Base-by-base conservation (phyloP, 2,888 invertebrate genomes). In the Pegoplata infirma region DNA sequence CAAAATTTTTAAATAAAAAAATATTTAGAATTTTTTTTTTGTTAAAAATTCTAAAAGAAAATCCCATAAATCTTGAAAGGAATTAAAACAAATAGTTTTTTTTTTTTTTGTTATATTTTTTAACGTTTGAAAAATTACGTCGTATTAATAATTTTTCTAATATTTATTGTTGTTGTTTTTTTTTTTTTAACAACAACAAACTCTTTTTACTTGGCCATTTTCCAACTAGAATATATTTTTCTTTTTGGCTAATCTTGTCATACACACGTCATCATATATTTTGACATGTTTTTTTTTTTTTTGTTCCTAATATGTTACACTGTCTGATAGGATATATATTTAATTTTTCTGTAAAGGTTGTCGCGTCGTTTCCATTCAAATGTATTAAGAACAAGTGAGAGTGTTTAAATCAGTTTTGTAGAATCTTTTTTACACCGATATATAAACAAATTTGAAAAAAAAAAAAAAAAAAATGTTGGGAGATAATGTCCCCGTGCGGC, bases 171-270 rank as follows among this genome's bases (percentile, higher is more conserved):
- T 51, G 64, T 64, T 49, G 14, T 14, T 61, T 51, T 32, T 23
- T 49, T 17, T 14, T 61, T 51, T 32, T 23, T 36, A 46, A 46
- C 17, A 16, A 14, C 14, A 23, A 32, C 32, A 32, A 32, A 32
- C 21, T 32, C 47, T 25, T 61, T n/a, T 49, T 44, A 23, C 59
- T 59, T 67, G 75, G 75, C 79, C 25, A 0, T 16, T 46, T 67
- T 56, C 75, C 75, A 75, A 75, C 10, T 71, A 44, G 32, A 63
- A 58, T 72, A 40, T 23, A 7, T 21, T 66, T 7, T 17, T 46
- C 28, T 28, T 56, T 64, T 59, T 59, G 32, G 25, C 40, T 69
- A 25, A 44, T 69, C 28, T 53, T 36, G n/a, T 47, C 47, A 40
- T 17, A 46, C 61, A 55, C 44, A 21, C 55, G 40, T 19, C 66